These are phyloP conservation scores for Mesoclemmys tuberculata DNA, from an alignment of 2,113 vertebrate genomes.

Conservation along the genomic window DNA sequence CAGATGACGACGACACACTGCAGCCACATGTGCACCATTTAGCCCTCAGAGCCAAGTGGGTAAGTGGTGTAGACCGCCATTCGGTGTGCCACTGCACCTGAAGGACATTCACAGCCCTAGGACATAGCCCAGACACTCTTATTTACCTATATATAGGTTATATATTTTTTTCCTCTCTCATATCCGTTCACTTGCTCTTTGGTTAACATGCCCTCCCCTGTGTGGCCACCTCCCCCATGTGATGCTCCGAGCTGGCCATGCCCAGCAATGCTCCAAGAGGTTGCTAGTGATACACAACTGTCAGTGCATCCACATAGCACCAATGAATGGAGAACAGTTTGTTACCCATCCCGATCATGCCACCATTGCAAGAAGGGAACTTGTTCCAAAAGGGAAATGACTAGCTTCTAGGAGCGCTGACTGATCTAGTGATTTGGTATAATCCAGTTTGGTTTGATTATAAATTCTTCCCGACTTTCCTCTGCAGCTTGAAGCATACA, in stretches of 20 bases:
- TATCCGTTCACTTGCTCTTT: too few relatives aligned
- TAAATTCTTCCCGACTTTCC: neutral
- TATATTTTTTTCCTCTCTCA: too few relatives aligned
- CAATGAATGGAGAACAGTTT: neutral
- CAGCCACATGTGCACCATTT: too few relatives aligned
- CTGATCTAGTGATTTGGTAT: neutral
- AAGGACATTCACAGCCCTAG: too few relatives aligned
- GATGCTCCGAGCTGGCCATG: neutral
- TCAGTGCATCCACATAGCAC: neutral
- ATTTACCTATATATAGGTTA: too few relatives aligned
- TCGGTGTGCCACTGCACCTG: too few relatives aligned
- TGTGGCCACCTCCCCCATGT: neutral
- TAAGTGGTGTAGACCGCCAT: too few relatives aligned
- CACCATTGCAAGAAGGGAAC: neutral
- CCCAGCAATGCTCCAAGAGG: neutral
- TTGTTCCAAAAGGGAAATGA: neutral
- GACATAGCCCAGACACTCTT: too few relatives aligned
- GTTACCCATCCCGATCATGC: neutral
- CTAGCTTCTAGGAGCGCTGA: neutral
- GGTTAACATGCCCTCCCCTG: too few relatives aligned
- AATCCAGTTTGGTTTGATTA: neutral
- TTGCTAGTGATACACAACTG: neutral
- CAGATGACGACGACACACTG: too few relatives aligned
- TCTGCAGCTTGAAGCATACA: neutral
- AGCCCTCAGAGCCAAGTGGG: too few relatives aligned